These are phyloP conservation scores for Gortyna flavago DNA, from an alignment of 2,888 invertebrate genomes.

Conservation along the genomic window DNA sequence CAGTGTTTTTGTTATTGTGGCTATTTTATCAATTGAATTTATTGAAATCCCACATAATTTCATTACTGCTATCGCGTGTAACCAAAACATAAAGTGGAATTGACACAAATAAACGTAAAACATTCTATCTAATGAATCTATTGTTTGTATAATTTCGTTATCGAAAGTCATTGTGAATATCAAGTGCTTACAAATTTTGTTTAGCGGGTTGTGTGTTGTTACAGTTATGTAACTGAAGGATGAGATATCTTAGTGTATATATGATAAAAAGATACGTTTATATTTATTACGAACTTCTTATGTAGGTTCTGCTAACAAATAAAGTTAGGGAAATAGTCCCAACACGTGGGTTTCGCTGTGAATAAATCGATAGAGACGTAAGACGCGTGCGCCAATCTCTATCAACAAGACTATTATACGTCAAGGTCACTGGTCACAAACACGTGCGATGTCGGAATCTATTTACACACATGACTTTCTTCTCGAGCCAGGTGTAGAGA, in stretches of 20 bases:
- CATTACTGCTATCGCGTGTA: constrained; percentile 29
- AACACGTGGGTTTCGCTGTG: constrained; percentile 86
- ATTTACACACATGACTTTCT: constrained; percentile 91
- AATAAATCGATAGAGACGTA: constrained; percentile 87
- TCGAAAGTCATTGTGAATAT: constrained; percentile 88
- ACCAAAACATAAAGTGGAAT: constrained; percentile 38
- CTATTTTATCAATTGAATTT: constrained; percentile 54
- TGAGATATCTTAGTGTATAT: constrained; percentile 69
- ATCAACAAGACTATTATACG: constrained; percentile 87
- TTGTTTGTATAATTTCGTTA: constrained; percentile 77
- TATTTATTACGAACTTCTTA: constrained; percentile 19
- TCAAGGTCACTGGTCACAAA: constrained; percentile 88
- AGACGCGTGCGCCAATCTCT: constrained; percentile 88
- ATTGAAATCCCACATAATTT: constrained; percentile 43
- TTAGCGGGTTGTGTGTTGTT: constrained; percentile 77
- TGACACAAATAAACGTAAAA: constrained; percentile 38
- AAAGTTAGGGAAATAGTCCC: constrained; percentile 71
- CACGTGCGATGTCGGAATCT: constrained; percentile 91
- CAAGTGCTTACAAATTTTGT: constrained; percentile 79
- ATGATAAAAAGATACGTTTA: constrained; percentile 37
- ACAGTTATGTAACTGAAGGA: constrained; percentile 85
- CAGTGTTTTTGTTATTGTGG: constrained; percentile 89
- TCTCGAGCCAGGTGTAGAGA: constrained; percentile 90
- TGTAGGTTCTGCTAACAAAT: constrained; percentile 73
- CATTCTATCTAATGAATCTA: constrained; percentile 55